A percentile compares a stretch with the other conserved stretches of the same genome.
Conservation (phyloP, 2,797 vertebrate species). For the Cottoperca gobio region DNA sequence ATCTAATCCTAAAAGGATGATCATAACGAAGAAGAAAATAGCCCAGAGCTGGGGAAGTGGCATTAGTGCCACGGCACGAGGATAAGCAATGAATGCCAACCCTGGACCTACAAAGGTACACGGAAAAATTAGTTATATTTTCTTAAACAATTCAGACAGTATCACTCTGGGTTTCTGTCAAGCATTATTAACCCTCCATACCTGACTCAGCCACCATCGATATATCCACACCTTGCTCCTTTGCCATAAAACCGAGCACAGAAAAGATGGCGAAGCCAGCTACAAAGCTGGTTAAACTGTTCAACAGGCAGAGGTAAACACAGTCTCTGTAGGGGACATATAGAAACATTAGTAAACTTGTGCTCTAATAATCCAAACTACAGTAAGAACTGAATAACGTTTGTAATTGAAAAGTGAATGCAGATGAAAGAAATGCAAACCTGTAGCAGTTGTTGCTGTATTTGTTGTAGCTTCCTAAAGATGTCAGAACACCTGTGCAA, state of each 20-base stretch:
- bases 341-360: background rate
- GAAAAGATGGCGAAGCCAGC: constrained; percentile 98
- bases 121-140: background rate
- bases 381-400: background rate
- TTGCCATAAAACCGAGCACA: constrained; percentile 95
- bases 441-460: constrained; percentile 87
- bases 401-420: background rate
- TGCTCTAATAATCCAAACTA: background rate
- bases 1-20: constrained; percentile 94
- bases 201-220: constrained; percentile 94
- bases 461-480: constrained; percentile 87
- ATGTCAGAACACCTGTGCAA: constrained; percentile 83
- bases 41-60: constrained; percentile 95
- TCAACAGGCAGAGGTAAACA: constrained; percentile 91
- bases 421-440: constrained; percentile 58
- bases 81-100: constrained; percentile 95
- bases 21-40: constrained; percentile 95
- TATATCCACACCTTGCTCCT: constrained; percentile 90
- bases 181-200: constrained; percentile 60
- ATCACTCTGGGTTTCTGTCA: background rate
- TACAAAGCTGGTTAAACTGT: constrained; percentile 92
- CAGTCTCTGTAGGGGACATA: constrained; percentile 86
- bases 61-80: constrained; percentile 94
- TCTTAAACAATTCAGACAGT: background rate
- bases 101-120: constrained; percentile 88